These are phyloP conservation scores for Drymodes brunneopygia DNA, from an alignment of 2,113 vertebrate genomes.

Conservation along the genomic window DNA sequence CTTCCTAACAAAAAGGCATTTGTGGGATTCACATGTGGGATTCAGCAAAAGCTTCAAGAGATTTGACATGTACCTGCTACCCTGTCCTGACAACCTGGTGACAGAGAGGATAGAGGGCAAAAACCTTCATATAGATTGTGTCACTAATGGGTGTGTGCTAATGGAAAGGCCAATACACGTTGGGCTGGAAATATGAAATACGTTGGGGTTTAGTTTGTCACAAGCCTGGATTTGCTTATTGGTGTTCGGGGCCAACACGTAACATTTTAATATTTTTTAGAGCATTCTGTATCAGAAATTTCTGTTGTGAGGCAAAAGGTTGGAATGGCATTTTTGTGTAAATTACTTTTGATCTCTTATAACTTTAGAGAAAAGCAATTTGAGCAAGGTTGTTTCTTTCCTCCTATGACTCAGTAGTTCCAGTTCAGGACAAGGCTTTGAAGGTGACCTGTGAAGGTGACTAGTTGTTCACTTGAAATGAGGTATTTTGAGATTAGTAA, in stretches of 20 bases:
- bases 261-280: not conserved
- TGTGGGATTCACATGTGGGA: not conserved
- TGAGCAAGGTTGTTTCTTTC: not conserved
- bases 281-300: not conserved
- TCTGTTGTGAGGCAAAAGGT: not conserved
- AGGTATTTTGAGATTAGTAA: not conserved
- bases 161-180: rapidly evolving
- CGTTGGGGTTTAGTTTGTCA: not conserved
- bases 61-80: not conserved
- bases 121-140: not conserved
- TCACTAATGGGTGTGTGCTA: not conserved
- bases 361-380: not conserved
- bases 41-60: not conserved
- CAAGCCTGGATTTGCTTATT: not conserved
- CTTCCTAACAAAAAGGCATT: not conserved
- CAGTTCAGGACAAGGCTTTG: not conserved
- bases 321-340: not conserved
- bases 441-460: not conserved
- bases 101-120: not conserved
- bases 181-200: rapidly evolving
- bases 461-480: not conserved
- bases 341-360: not conserved
- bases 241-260: rapidly evolving
- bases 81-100: not conserved
- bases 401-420: not conserved